Percentiles rank a stretch among this genome's conserved stretches.
phyloP scores from a whole-genome alignment of 2,888 invertebrate genomes.

The Acronicta leporina region DNA sequence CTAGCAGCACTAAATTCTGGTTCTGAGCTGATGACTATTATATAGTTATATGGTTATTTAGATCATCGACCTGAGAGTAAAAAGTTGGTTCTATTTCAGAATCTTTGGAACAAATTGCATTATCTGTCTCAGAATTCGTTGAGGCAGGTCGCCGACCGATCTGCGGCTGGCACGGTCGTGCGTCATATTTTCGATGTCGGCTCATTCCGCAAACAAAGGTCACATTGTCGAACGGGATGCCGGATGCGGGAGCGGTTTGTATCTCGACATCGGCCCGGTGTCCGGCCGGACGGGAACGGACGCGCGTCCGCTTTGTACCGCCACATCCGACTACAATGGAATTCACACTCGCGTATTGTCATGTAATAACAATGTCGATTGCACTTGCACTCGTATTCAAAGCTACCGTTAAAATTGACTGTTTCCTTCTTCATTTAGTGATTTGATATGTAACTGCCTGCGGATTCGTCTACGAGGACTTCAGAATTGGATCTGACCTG shows the following conservation, averaged over 20 bases:
- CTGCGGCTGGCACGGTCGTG: conserved; percentile 19
- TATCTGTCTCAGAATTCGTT: conserved; percentile 28
- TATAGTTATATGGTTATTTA: background rate
- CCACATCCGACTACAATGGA: conserved; percentile 78
- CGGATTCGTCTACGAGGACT: no score
- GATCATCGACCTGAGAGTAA: background rate
- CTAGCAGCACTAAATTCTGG: no score
- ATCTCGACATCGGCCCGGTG: conserved; percentile 64
- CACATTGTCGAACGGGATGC: conserved; percentile 62
- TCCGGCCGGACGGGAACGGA: conserved; percentile 70
- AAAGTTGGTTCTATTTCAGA: conserved; percentile 5
- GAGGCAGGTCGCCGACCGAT: conserved; percentile 47
- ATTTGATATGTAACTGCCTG: conserved; percentile 32
- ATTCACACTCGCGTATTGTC: conserved; percentile 71
- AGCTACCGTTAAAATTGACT: conserved; percentile 34
- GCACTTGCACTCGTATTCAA: conserved; percentile 43
- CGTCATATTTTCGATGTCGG: conserved; percentile 46
- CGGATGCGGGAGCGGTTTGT: conserved; percentile 66
- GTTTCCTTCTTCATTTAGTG: conserved; percentile 44
- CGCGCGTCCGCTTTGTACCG: conserved; percentile 73
- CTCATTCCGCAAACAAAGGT: conserved; percentile 66
- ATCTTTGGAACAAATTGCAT: conserved; percentile 8
- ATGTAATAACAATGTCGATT: conserved; percentile 53
- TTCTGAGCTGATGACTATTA: background rate
- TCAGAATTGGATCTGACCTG: no score